These are phyloP conservation scores for Poecile atricapillus DNA, from an alignment of 2,113 vertebrate species.

Conservation along the genomic window DNA sequence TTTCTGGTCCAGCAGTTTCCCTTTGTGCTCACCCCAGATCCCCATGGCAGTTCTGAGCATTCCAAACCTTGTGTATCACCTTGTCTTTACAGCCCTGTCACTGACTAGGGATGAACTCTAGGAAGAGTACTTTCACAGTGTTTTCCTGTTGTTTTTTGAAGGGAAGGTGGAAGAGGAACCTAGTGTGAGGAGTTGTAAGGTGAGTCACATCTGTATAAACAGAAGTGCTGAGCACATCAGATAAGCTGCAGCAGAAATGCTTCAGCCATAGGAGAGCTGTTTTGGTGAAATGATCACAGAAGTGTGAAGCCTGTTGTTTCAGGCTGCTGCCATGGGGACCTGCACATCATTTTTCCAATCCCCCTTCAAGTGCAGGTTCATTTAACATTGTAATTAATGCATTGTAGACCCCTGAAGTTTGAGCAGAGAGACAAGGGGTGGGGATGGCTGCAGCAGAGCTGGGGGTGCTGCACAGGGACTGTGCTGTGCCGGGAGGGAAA, in stretches of 20 bases:
- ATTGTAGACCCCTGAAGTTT: background rate
- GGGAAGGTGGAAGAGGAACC: background rate
- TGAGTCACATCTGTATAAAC: background rate
- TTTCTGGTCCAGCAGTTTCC: background rate
- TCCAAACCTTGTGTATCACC: rapidly evolving
- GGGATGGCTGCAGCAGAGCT: background rate
- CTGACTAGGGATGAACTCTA: rapidly evolving
- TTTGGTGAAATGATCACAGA: background rate
- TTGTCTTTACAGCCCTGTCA: background rate
- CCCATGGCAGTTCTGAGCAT: rapidly evolving
- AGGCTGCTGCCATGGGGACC: background rate
- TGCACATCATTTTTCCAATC: background rate
- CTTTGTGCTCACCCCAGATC: background rate
- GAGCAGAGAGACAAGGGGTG: background rate
- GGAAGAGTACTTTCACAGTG: background rate
- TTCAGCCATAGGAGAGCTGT: background rate
- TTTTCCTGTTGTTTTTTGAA: background rate
- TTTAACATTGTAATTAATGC: background rate
- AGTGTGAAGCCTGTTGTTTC: background rate
- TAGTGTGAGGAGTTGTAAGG: background rate
- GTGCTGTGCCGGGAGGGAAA: background rate
- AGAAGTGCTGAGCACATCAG: background rate
- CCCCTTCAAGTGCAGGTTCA: background rate
- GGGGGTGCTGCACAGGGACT: background rate
- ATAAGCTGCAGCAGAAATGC: background rate